Base-by-base conservation (phyloP, 2,797 vertebrate species). In the Coluber constrictor region DNA sequence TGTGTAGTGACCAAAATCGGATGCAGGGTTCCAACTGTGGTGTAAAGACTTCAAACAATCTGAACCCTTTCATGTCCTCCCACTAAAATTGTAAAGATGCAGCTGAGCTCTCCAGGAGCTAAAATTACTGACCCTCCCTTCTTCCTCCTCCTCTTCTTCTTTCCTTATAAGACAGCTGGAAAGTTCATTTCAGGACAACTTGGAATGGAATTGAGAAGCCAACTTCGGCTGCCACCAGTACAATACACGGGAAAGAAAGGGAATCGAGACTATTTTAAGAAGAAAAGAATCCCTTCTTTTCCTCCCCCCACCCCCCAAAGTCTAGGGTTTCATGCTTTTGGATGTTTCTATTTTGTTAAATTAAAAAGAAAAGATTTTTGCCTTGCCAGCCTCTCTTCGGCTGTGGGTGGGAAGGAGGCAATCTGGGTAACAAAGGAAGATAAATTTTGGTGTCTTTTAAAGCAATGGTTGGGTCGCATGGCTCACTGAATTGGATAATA, bases 181-280 rank as follows among this genome's bases (percentile, higher is more conserved):
- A 66, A 90, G 91, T 94, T 94, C 93, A 66, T 27, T 86, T 57
- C 6, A 90, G 93, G 93, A 88, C 59, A 89, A 90, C 7, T 6
- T 37, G 86, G 20, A n/a, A 90, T 66, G 56, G 2, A 83, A 90
- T 9, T 11, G 20, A 92, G 83, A 88, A 56, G 23, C 25, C 25
- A 8, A n/a, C 63, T 63, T 86, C 8, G 4, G 32, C 51, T 66
- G 57, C 61, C 16, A 61, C 55, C 57, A 66, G 18, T 9, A 55
- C 89, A 74, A 23, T 47, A 51, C 16, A 37, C 12, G 7, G 79
- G 87, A 93, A 37, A 54, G 55, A 25, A 56, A 94, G 54, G 12
- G 93, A 86, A 87, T 18, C 8, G 15, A 83, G 66, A 11, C 51
- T 27, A 70, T 86, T 86, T 47, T 66, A 89, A 79, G 18, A 7